These are phyloP conservation scores for Sorex fumeus DNA, from an alignment of 2,113 vertebrate genomes.

Conservation along the genomic window DNA sequence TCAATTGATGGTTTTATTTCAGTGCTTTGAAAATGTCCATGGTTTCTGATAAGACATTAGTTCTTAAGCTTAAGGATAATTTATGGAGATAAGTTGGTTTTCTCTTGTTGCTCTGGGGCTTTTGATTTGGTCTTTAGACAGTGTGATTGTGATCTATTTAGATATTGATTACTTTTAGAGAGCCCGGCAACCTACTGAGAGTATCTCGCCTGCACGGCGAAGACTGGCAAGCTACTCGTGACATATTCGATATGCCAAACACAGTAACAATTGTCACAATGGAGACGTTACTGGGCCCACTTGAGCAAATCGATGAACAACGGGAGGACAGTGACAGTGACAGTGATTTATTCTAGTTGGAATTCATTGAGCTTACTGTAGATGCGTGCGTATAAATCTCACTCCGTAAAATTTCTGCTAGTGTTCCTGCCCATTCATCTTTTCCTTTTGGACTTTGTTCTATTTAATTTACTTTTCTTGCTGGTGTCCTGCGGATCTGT, in stretches of 20 bases:
- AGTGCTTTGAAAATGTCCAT: background rate
- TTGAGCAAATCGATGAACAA: too few species aligned
- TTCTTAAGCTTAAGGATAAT: background rate
- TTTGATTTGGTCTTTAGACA: background rate
- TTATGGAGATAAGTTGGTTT: background rate
- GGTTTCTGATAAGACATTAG: background rate
- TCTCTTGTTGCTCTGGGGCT: background rate
- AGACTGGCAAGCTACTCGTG: too few species aligned
- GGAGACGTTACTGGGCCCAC: too few species aligned
- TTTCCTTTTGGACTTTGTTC: background rate
- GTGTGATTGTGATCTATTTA: background rate
- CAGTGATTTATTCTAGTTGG: conserved; percentile 5
- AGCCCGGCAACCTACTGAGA: too few species aligned
- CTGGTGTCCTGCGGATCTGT: background rate
- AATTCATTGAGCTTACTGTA: background rate
- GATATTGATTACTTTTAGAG: background rate
- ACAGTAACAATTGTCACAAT: too few species aligned
- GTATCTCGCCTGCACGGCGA: too few species aligned
- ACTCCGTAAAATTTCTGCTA: background rate
- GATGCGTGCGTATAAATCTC: background rate
- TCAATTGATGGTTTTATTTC: background rate
- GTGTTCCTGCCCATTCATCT: background rate
- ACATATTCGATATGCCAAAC: too few species aligned
- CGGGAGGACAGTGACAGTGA: too few species aligned
- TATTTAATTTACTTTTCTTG: background rate